Evolutionary conservation across 2,888 invertebrate genomes (phyloP).

Genomic region (Ormyrus thymus): DNA sequence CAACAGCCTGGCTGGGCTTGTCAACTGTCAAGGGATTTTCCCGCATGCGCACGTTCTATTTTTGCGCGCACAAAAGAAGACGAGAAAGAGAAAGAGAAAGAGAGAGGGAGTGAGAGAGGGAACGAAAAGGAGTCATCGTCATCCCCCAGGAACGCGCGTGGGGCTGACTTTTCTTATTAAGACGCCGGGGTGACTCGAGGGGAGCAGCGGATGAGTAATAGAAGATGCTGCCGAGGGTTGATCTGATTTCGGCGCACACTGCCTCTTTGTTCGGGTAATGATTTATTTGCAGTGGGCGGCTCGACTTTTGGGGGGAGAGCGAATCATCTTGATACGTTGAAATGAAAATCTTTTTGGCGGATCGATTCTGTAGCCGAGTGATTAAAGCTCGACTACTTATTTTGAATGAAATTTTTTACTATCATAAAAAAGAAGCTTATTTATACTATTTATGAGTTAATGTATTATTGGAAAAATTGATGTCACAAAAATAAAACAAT

Average conservation of each 20-base stretch:
- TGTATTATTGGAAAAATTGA: too few relatives aligned
- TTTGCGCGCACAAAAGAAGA: slow-evolving; percentile 24
- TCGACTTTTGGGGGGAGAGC: not conserved
- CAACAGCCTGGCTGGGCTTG: not conserved
- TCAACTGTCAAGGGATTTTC: slow-evolving; percentile 33
- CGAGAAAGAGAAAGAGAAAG: slow-evolving; percentile 1
- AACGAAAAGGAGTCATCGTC: slow-evolving; percentile 8
- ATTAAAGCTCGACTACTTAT: too few relatives aligned
- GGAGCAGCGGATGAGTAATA: not conserved
- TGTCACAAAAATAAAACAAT: too few relatives aligned
- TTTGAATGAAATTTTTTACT: too few relatives aligned
- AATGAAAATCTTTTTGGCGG: too few relatives aligned
- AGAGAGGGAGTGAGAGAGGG: too few relatives aligned
- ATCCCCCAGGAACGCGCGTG: slow-evolving; percentile 9
- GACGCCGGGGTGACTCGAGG: slow-evolving; percentile 19
- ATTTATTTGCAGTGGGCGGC: not conserved
- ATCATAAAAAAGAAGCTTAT: too few relatives aligned
- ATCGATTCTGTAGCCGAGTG: too few relatives aligned
- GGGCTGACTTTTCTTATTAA: not conserved
- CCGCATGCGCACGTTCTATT: slow-evolving; percentile 28
- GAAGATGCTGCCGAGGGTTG: not conserved
- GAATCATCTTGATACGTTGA: not conserved
- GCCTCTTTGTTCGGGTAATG: not conserved
- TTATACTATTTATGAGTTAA: too few relatives aligned
- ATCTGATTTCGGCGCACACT: not conserved